Conservation (phyloP, 2,113 vertebrate genomes). For the Enhydra lutris region DNA sequence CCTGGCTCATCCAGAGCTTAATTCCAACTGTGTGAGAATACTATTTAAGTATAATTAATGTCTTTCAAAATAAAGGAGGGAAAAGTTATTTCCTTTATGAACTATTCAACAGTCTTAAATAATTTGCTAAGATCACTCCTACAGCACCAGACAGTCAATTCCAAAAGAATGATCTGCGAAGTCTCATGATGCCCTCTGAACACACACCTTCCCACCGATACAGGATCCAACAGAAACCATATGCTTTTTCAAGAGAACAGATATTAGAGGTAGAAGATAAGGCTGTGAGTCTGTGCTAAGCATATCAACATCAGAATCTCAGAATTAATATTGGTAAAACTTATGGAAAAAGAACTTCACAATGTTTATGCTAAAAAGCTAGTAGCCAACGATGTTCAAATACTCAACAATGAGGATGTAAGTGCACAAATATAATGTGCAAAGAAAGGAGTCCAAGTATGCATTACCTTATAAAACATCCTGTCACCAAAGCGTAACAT, state of each 20-base stretch:
- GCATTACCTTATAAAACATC: constrained; percentile 90
- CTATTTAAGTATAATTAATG: not conserved
- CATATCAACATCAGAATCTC: not conserved
- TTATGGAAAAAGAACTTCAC: not conserved
- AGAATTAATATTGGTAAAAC: not conserved
- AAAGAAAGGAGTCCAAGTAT: not conserved
- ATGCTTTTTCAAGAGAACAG: not conserved
- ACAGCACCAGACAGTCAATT: not conserved
- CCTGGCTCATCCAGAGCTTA: not conserved
- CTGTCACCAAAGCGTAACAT: constrained; percentile 89
- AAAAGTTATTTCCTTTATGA: not conserved
- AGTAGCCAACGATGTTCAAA: not conserved
- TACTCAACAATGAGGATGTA: not conserved
- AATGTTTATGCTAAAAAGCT: not conserved
- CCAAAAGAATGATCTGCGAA: not conserved
- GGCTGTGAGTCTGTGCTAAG: not conserved
- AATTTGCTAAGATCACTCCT: not conserved
- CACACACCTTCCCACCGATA: not conserved
- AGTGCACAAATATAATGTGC: not conserved
- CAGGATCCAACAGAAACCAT: not conserved
- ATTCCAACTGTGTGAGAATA: not conserved
- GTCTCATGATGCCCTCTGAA: not conserved
- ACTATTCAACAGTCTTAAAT: not conserved
- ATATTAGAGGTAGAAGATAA: not conserved
- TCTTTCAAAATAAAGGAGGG: not conserved